phyloP scores from a whole-genome alignment of 2,797 vertebrate species.

The Manis pentadactyla region DNA sequence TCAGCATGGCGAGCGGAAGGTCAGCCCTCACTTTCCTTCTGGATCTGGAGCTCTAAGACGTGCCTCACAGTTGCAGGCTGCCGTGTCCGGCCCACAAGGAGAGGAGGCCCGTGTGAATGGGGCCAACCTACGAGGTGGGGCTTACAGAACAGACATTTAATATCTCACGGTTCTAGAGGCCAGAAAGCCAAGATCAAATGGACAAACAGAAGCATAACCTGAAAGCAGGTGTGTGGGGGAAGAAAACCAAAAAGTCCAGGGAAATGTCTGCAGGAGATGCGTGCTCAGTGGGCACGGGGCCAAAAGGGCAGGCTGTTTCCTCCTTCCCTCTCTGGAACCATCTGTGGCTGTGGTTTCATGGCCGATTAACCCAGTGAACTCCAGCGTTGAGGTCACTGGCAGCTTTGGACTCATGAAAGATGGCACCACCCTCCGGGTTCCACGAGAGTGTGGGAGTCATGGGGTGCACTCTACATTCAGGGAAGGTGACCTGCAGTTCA shows the following conservation, averaged over 20 bases:
- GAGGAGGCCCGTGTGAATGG: fast-evolving
- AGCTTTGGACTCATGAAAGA: too few relatives aligned
- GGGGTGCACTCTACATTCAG: too few relatives aligned
- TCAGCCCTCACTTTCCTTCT: too few relatives aligned
- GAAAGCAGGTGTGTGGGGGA: not conserved
- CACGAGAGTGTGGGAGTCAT: not conserved
- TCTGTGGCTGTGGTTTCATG: fast-evolving
- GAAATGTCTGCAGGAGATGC: not conserved
- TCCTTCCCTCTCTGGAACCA: not conserved
- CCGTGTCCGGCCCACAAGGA: not conserved
- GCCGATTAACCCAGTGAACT: fast-evolving
- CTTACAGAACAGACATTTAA: not conserved
- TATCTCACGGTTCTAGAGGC: not conserved
- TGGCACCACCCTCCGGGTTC: fast-evolving
- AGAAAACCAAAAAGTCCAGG: not conserved
- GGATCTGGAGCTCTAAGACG: not conserved
- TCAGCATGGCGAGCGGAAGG: fast-evolving
- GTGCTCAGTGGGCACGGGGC: fast-evolving
- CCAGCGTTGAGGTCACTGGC: fast-evolving
- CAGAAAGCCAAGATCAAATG: not conserved
- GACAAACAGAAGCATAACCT: not conserved
- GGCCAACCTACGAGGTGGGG: not conserved
- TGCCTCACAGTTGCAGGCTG: not conserved
- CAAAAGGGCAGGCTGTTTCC: fast-evolving
- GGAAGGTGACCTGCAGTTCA: too few relatives aligned